A percentile compares a stretch with the other conserved stretches of the same genome.
Evolutionary conservation across 2,888 invertebrate species (phyloP).

Genomic region (Strigamia transsilvanica): DNA sequence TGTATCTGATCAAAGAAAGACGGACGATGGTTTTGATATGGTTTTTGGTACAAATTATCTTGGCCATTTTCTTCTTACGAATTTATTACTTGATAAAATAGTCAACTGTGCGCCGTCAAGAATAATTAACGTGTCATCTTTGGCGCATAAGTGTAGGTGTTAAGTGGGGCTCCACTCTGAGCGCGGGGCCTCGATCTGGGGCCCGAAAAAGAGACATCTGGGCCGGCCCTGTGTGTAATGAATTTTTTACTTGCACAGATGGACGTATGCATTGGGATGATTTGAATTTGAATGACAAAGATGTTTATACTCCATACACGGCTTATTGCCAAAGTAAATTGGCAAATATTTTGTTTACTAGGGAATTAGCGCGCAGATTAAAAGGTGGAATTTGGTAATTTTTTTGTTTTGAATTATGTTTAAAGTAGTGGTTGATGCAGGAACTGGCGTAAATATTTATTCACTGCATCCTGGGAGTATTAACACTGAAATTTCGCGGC

Average conservation of each 20-base stretch:
- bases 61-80: constrained; percentile 57
- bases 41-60: constrained; percentile 57
- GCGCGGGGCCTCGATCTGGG: no score
- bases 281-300: constrained; percentile 58
- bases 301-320: constrained; percentile 57
- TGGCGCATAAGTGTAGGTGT: constrained; percentile 60
- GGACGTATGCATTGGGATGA: constrained; percentile 60
- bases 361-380: constrained; percentile 61
- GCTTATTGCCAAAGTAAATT: constrained; percentile 63
- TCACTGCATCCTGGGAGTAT: constrained; percentile 66
- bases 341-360: constrained; percentile 63
- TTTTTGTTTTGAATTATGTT: background rate
- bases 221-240: no score
- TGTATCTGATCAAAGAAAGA: constrained; percentile 56
- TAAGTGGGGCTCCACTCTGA: no score
- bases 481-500: constrained; percentile 62
- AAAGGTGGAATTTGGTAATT: constrained; percentile 58
- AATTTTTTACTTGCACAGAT: constrained; percentile 56
- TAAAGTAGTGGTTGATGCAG: constrained; percentile 61
- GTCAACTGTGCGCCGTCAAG: constrained; percentile 61
- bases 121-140: constrained; percentile 65
- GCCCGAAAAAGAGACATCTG: no score
- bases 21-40: constrained; percentile 58
- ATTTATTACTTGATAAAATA: constrained; percentile 56
- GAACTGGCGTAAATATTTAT: constrained; percentile 58